phyloP scores from a whole-genome alignment of 2,797 vertebrate species.

The Acropternis orthonyx region DNA sequence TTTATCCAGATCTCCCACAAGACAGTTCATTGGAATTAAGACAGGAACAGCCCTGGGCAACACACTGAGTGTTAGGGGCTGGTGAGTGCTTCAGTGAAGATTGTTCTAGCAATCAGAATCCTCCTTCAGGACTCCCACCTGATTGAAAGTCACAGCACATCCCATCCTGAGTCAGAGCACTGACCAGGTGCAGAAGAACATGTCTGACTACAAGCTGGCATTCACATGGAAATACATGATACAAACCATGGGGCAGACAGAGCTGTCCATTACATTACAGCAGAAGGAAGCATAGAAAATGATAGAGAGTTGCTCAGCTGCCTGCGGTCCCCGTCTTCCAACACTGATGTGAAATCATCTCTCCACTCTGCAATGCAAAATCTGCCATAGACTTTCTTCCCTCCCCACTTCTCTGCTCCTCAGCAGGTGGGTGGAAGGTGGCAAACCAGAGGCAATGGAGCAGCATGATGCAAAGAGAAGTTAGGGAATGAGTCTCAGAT shows the following conservation, averaged over 20 bases:
- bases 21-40: neutral
- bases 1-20: neutral
- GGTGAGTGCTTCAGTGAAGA: neutral
- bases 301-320: constrained; percentile 1
- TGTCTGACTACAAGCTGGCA: neutral
- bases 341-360: neutral
- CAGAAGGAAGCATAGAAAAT: constrained; percentile 5
- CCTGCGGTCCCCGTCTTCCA: neutral
- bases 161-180: neutral
- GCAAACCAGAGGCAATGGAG: constrained; percentile 49
- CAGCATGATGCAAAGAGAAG: neutral
- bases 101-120: neutral
- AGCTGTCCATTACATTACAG: neutral
- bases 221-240: neutral
- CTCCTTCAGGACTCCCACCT: neutral
- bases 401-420: neutral
- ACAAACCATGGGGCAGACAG: neutral
- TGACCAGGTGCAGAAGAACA: neutral
- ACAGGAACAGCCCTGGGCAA: neutral
- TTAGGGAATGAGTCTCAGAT: neutral
- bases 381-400: neutral
- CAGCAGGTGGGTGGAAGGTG: constrained; percentile 27
- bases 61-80: neutral
- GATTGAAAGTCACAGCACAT: neutral
- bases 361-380: neutral